Conservation (phyloP, 2,113 vertebrate genomes). For the chimpanzee (Pan troglodytes) region NHGRI_mPanTro3-v2.1_pri NC_072403.2:89700501-89701000, state of each 20-base stretch:
- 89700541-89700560: not conserved
- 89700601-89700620: not conserved
- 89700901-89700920: not conserved
- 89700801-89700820: not conserved
- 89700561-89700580: not conserved
- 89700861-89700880: not conserved
- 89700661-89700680: not conserved
- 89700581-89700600: conserved; percentile 12
- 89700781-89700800: not conserved
- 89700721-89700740: not conserved
- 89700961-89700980: not conserved
- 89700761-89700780: not conserved
- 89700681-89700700: not conserved
- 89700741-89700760: not conserved
- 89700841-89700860: not conserved
- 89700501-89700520: not conserved
- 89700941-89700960: not conserved
- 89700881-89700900: not conserved
- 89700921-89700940: not conserved
- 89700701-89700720: not conserved
- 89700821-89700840: not conserved
- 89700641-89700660: not conserved
- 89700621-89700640: conserved; percentile 34
- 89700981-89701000: not conserved
- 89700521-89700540: not conserved